phyloP scores from a whole-genome alignment of 2,888 invertebrate genomes.

The Cyrtodaria siliqua region DNA sequence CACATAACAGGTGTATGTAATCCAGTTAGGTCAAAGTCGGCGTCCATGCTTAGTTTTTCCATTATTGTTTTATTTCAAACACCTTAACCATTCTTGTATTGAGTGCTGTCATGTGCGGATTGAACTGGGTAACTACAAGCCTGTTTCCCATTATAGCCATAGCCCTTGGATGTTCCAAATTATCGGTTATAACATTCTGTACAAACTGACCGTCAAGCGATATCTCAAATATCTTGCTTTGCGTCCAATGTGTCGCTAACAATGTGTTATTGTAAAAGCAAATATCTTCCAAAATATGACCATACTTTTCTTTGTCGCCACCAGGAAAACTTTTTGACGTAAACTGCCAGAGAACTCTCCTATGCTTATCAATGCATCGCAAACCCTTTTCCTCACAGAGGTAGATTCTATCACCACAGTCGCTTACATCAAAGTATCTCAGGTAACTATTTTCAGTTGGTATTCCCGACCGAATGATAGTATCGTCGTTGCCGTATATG shows the following conservation, averaged over 20 bases:
- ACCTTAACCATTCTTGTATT: slow-evolving; percentile 26
- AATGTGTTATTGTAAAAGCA: slow-evolving; percentile 14
- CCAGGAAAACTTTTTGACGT: slow-evolving; percentile 17
- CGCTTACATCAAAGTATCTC: slow-evolving; percentile 47
- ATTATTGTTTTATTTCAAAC: no score
- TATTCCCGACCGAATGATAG: slow-evolving; percentile 26
- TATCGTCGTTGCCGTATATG: not conserved
- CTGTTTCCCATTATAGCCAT: slow-evolving; percentile 13
- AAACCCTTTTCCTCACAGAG: slow-evolving; percentile 23
- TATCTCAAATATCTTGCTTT: slow-evolving; percentile 30
- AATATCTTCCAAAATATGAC: slow-evolving; percentile 34
- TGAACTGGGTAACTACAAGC: slow-evolving; percentile 43
- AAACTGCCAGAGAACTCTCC: slow-evolving; percentile 29
- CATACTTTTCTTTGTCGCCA: not conserved
- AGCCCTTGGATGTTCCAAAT: slow-evolving; percentile 34
- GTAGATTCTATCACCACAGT: slow-evolving; percentile 19
- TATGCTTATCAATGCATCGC: slow-evolving; percentile 15
- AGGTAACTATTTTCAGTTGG: slow-evolving; percentile 26
- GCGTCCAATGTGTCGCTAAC: slow-evolving; percentile 38
- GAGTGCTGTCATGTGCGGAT: slow-evolving; percentile 17
- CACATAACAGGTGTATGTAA: no score
- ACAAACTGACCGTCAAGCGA: slow-evolving; percentile 27
- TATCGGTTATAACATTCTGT: slow-evolving; percentile 12
- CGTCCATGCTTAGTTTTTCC: no score
- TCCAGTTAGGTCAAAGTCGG: no score